Percentiles rank a stretch among this genome's conserved stretches.
Conservation (phyloP, 2,113 vertebrate genomes). For the Microtus ochrogaster region DNA sequence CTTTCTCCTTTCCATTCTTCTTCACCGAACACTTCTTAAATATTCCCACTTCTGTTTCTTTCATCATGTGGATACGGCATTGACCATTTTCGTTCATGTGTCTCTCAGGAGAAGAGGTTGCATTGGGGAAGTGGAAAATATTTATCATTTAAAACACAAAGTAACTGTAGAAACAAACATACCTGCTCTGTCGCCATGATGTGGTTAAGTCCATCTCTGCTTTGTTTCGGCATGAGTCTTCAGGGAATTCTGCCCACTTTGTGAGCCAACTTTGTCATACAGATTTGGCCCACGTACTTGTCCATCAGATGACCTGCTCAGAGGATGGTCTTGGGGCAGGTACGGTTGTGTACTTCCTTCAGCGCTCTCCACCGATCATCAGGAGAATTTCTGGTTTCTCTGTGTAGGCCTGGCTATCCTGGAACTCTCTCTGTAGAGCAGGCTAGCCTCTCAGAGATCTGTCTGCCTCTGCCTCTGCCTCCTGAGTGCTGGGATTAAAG, state of each 20-base stretch:
- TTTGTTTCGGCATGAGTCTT: slow-evolving; percentile 54
- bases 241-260: slow-evolving; percentile 67
- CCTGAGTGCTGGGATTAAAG: background rate
- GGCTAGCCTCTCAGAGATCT: background rate
- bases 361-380: background rate
- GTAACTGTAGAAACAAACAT: slow-evolving; percentile 21
- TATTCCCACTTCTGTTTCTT: slow-evolving; percentile 55
- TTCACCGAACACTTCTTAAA: slow-evolving; percentile 39
- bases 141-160: slow-evolving; percentile 40
- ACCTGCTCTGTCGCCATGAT: slow-evolving; percentile 58
- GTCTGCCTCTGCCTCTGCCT: background rate
- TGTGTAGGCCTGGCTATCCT: background rate
- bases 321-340: background rate
- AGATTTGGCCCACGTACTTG: background rate
- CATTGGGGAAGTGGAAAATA: background rate
- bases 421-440: background rate
- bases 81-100: slow-evolving; percentile 10
- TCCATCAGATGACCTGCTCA: background rate
- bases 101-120: slow-evolving; percentile 23
- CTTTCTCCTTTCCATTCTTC: slow-evolving; percentile 3
- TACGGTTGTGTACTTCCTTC: background rate
- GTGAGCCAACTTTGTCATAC: slow-evolving; percentile 47
- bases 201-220: slow-evolving; percentile 42
- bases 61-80: slow-evolving; percentile 33
- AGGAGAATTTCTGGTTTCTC: background rate